A percentile compares a stretch with the other conserved stretches of the same genome.
Evolutionary conservation across 2,797 vertebrate genomes (phyloP).

Genomic region (Chelon auratus): DNA sequence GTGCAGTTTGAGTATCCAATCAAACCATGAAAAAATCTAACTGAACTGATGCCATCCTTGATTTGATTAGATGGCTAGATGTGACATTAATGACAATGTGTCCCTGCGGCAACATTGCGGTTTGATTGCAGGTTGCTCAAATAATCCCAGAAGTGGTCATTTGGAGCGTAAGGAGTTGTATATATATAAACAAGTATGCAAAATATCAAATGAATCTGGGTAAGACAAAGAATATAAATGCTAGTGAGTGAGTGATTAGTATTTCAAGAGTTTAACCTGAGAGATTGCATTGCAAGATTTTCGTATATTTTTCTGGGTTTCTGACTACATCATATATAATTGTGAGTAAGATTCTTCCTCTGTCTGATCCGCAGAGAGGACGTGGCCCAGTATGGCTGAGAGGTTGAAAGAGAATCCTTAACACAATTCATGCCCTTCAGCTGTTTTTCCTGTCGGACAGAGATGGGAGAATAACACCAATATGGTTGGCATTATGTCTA

Average conservation of each 20-base stretch:
- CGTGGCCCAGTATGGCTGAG: constrained; percentile 40
- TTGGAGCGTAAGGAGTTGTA: constrained; percentile 13
- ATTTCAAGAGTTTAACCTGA: not conserved
- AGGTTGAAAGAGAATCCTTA: constrained; percentile 78
- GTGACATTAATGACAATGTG: constrained; percentile 44
- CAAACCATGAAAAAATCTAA: constrained; percentile 29
- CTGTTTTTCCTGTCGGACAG: constrained; percentile 66
- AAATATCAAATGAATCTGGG: not conserved
- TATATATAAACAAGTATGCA: not conserved
- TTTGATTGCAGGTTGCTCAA: constrained; percentile 43
- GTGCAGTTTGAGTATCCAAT: constrained; percentile 22
- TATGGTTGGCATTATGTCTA: constrained; percentile 66
- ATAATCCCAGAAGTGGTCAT: constrained; percentile 27
- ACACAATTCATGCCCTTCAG: constrained; percentile 72
- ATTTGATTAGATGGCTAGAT: constrained; percentile 52
- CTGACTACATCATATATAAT: constrained; percentile 36
- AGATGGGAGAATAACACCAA: constrained; percentile 67
- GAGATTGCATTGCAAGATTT: not conserved
- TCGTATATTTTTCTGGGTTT: constrained; percentile 15
- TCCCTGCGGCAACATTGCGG: constrained; percentile 37
- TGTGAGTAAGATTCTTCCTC: constrained; percentile 40
- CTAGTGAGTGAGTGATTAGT: not conserved
- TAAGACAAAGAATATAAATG: not conserved
- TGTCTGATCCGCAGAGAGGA: constrained; percentile 49
- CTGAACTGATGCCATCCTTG: constrained; percentile 42